These are phyloP conservation scores for Poecilobothrus nobilitatus DNA, from an alignment of 2,888 invertebrate genomes.

Conservation along the genomic window DNA sequence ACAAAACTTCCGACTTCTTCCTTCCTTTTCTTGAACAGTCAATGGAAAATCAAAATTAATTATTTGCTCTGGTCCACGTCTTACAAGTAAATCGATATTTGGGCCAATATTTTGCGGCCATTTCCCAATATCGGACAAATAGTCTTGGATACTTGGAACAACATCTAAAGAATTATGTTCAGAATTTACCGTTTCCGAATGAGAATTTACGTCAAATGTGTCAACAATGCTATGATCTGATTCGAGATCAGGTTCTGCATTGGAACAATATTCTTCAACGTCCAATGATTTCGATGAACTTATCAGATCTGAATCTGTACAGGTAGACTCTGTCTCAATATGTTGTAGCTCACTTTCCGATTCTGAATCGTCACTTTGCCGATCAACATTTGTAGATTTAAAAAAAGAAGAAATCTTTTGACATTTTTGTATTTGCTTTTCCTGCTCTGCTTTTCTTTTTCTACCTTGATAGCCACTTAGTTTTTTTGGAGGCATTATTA, in stretches of 20 bases:
- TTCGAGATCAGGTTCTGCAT: too few species aligned
- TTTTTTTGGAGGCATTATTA: conserved; percentile 12
- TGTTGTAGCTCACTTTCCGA: too few species aligned
- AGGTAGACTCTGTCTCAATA: too few species aligned
- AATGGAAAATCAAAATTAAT: background rate
- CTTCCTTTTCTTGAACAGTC: conserved; percentile 7
- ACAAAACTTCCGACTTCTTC: conserved; percentile 10
- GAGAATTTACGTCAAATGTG: background rate
- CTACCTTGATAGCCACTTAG: conserved; percentile 9
- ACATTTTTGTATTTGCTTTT: background rate
- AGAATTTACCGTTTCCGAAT: background rate
- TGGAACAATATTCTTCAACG: background rate
- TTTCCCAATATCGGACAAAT: background rate
- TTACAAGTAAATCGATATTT: background rate
- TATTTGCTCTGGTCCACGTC: background rate
- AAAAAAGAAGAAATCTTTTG: conserved; percentile 3
- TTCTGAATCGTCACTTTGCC: too few species aligned
- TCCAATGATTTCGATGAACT: background rate
- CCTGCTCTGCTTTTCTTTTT: conserved; percentile 11
- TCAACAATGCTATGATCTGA: background rate
- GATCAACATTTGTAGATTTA: conserved; percentile 1
- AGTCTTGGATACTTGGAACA: background rate
- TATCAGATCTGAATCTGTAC: too few species aligned
- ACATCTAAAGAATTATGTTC: conserved; percentile 5
- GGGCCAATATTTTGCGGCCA: background rate